Base-by-base conservation (phyloP, 2,888 invertebrate species). In the Elysia crispata region DNA sequence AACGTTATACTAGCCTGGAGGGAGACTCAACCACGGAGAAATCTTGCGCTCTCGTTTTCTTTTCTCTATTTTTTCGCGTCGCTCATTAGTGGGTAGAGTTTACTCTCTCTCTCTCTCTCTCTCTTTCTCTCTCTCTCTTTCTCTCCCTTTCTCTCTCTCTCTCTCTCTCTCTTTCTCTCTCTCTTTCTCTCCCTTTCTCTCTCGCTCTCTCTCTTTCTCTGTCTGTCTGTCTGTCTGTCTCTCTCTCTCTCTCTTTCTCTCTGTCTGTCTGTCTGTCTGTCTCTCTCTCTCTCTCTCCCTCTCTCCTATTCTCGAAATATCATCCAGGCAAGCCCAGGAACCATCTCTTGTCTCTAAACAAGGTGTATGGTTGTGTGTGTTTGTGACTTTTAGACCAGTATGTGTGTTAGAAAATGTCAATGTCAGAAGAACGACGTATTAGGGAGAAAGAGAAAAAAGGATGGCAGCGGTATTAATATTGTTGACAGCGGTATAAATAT, bases 181-280 rank as follows among this genome's bases (percentile, higher is more conserved):
- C 33, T 31, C 70, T 70, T 31, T 33, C 13, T 70, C 50, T 49
- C 49, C 72, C 49, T 72, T 49, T 72, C 23, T 49, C 49, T 49
- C n/a, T 41, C 49, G 1, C 49, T 72, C 72, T 72, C 49, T 49
- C 20, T 31, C 33, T 62, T 8, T 76, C 66, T 41, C 25, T 76
- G 64, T 76, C 25, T 25, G 18, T 76, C 23, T 74, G 57, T 74
- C 8, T 74, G 57, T 74, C 31, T 33, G 1, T 70, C 20, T 70
- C 70, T 70, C 1, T 70, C 70, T 70, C 54, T 73, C 11, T 11
- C 18, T 8, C 0, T 74, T 18, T 60, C 15, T 57, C 30, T 20
- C 60, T 28, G 25, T 25, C 25, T 54, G 15, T 74, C 13, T 31
- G 18, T 41, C 41, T 11, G 11, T 41, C 3, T 41, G n/a, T n/a